phyloP scores from a whole-genome alignment of 2,888 invertebrate genomes.

The Siphonodentalium dalli region DNA sequence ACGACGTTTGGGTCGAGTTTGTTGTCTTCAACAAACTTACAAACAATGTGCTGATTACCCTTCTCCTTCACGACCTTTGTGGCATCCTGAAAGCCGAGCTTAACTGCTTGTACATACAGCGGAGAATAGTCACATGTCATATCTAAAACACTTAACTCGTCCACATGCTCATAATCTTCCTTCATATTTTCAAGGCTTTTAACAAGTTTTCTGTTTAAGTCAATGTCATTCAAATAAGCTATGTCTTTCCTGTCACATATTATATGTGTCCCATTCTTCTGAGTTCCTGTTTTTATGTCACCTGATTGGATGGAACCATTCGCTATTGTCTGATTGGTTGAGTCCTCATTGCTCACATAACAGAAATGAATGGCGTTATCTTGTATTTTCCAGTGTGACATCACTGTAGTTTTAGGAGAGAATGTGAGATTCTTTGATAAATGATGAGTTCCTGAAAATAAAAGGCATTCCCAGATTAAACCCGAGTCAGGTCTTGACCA shows the following conservation, averaged over 20 bases:
- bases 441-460: too few relatives aligned
- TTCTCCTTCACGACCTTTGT: conserved; percentile 34
- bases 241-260: conserved; percentile 29
- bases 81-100: conserved; percentile 35
- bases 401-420: too few relatives aligned
- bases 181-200: conserved; percentile 31
- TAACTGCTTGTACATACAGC: conserved; percentile 42
- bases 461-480: too few relatives aligned
- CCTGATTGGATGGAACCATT: too few relatives aligned
- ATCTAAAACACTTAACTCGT: conserved; percentile 37
- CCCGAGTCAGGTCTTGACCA: too few relatives aligned
- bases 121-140: conserved; percentile 41
- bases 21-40: conserved; percentile 32
- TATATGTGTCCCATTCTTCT: neutral
- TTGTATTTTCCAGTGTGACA: too few relatives aligned
- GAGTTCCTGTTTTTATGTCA: neutral
- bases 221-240: conserved; percentile 43
- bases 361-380: too few relatives aligned
- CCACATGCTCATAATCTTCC: neutral
- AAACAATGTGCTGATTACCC: conserved; percentile 30
- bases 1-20: conserved; percentile 25
- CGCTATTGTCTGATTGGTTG: too few relatives aligned
- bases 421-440: too few relatives aligned
- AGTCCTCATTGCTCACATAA: too few relatives aligned
- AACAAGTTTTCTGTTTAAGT: conserved; percentile 38